Evolutionary conservation across 2,113 vertebrate genomes (phyloP).

Genomic region (Megalops atlanticus): DNA sequence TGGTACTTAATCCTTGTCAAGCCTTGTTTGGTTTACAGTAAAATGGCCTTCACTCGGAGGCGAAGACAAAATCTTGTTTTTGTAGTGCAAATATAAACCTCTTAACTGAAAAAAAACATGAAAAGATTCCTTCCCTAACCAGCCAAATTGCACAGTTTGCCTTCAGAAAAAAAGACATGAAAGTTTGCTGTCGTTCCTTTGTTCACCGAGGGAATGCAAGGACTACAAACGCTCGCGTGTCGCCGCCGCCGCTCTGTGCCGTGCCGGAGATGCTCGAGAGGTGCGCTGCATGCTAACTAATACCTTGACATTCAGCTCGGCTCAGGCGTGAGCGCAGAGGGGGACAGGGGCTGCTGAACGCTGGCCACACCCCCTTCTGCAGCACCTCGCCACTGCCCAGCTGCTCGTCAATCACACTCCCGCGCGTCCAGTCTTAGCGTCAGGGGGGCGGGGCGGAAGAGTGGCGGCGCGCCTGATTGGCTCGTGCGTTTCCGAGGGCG

Average conservation of each 20-base stretch:
- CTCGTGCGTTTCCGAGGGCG: constrained; percentile 43
- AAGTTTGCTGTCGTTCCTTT: not conserved
- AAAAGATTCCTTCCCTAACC: not conserved
- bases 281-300: not conserved
- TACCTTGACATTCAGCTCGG: not conserved
- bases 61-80: not conserved
- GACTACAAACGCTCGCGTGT: too few species aligned
- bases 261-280: not conserved
- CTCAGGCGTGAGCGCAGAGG: not conserved
- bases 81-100: not conserved
- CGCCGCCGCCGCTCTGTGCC: not conserved
- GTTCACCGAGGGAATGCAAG: not conserved
- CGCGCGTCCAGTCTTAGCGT: not conserved
- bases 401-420: not conserved
- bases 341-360: not conserved
- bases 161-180: not conserved
- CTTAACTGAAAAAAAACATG: not conserved
- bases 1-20: too few species aligned
- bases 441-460: too few species aligned
- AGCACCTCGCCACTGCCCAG: not conserved
- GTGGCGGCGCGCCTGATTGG: not conserved
- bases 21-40: too few species aligned
- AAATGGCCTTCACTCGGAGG: too few species aligned
- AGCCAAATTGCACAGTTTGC: not conserved
- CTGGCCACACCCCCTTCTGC: not conserved